Evolutionary conservation across 2,888 invertebrate genomes (phyloP), one percentile per base, ranked within the genome.

Genomic region (Pycnomerus fuliginosus): DNA sequence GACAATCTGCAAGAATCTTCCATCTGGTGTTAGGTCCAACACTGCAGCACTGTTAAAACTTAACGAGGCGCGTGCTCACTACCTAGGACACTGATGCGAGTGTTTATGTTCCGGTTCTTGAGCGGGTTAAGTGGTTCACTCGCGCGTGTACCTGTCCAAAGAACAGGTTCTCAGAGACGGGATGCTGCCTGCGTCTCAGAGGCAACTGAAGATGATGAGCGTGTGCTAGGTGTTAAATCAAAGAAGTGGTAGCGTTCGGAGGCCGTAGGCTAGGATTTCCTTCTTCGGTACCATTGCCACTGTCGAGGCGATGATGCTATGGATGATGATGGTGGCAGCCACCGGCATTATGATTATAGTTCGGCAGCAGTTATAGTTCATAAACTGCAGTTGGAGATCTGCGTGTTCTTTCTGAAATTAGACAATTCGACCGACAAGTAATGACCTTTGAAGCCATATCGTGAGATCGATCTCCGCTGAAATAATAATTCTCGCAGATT

Each of bases 191-290:
- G 36, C 24, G 51, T 23, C 54, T 55, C 48, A 52, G 52, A 50
- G 61, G 53, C 57, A 55, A 67, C 68, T 65, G 66, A 61, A 64
- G 66, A 67, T 66, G 66, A 61, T 61, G 61, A 51, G 55, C 57
- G 61, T 53, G 58, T 54, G 62, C 58, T 56, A 53, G 61, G 61
- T 63, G 67, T 67, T 68, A 67, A 67, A 67, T 66, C 65, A 64
- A 65, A 64, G 66, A 65, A 64, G 64, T 64, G 61, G 66, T 56
- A 63, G 62, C 52, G 48, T 41, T 58, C 62, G 58, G 58, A 57
- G 61, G 60, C 61, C 59, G 53, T 50, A 55, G 56, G 51, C 53
- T 53, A 54, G 48, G 53, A 77, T 80, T 22, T 23, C 12, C 22
- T 22, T 24, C 48, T 51, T 56, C 55, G 56, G 55, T 56, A 52